Conservation (phyloP, 1,140 invertebrate species). For the Gerris buenoi region DNA sequence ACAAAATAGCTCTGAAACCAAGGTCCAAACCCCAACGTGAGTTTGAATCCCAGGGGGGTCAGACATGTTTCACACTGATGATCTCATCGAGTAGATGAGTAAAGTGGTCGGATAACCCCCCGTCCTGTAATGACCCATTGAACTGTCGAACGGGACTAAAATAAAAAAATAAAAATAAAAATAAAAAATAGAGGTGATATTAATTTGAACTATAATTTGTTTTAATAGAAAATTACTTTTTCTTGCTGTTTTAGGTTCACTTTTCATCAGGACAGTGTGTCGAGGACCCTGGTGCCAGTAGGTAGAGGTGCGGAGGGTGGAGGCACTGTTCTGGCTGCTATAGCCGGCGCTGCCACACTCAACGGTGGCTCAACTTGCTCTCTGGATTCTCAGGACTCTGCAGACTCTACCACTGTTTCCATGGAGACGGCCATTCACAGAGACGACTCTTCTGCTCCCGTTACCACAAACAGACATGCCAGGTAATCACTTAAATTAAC, state of each 20-base stretch:
- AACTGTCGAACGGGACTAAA: too few species aligned
- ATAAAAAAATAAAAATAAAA: too few species aligned
- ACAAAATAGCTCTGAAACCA: too few species aligned
- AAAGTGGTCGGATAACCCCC: too few species aligned
- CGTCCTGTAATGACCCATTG: too few species aligned
- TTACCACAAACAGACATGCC: slow-evolving; percentile 17
- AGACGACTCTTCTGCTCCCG: slow-evolving; percentile 20
- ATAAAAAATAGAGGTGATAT: too few species aligned
- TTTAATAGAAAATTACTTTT: background rate
- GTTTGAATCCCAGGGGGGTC: too few species aligned
- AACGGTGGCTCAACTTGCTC: slow-evolving; percentile 26
- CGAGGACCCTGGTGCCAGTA: slow-evolving; percentile 38
- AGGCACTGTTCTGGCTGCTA: slow-evolving; percentile 58
- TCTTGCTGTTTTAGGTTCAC: slow-evolving; percentile 15
- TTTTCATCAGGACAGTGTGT: slow-evolving; percentile 16
- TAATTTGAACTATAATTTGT: too few species aligned
- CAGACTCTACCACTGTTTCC: slow-evolving; percentile 38
- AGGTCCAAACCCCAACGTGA: too few species aligned
- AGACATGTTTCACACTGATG: too few species aligned
- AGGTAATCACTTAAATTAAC: slow-evolving; percentile 19
- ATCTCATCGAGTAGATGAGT: too few species aligned
- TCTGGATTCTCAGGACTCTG: slow-evolving; percentile 27
- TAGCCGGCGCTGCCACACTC: slow-evolving; percentile 42
- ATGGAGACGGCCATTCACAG: slow-evolving; percentile 45
- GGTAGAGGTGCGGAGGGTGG: slow-evolving; percentile 53